A percentile compares a stretch with the other conserved stretches of the same genome.
phyloP scores from a whole-genome alignment of 64 coral and sea anemone genomes.

The Pachyseris speciosa region DNA sequence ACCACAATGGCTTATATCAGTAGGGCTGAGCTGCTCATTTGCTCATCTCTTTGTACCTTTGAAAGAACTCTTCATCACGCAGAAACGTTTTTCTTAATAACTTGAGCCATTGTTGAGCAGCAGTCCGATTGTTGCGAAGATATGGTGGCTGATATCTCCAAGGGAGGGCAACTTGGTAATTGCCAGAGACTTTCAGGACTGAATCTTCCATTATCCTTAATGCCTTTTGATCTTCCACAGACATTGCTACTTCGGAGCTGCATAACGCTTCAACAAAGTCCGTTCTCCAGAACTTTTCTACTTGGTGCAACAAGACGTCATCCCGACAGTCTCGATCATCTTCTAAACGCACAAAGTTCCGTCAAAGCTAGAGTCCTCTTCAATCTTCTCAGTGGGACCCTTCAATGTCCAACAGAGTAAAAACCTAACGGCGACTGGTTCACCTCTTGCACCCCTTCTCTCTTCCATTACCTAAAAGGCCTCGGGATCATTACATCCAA shows the following conservation, averaged over 20 bases:
- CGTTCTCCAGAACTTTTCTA: too few species aligned
- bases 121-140: background rate
- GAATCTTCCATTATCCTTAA: background rate
- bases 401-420: constrained; percentile 55
- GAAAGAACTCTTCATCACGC: background rate
- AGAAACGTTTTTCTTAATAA: background rate
- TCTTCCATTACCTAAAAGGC: too few species aligned
- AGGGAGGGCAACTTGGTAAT: background rate
- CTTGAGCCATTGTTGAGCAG: background rate
- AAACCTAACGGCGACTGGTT: constrained; percentile 59
- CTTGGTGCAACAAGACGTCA: too few species aligned
- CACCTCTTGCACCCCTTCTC: too few species aligned
- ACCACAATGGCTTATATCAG: background rate
- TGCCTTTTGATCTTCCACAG: background rate
- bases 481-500: constrained; percentile 66
- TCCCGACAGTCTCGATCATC: too few species aligned
- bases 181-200: background rate
- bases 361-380: background rate
- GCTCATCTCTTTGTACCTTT: background rate
- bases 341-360: background rate
- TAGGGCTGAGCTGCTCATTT: background rate
- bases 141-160: background rate
- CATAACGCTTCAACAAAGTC: background rate
- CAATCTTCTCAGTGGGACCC: background rate
- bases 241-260: background rate